These are phyloP conservation scores for Crocodylus rhombifer DNA, from an alignment of 2,797 vertebrate species.

Conservation along the genomic window DNA sequence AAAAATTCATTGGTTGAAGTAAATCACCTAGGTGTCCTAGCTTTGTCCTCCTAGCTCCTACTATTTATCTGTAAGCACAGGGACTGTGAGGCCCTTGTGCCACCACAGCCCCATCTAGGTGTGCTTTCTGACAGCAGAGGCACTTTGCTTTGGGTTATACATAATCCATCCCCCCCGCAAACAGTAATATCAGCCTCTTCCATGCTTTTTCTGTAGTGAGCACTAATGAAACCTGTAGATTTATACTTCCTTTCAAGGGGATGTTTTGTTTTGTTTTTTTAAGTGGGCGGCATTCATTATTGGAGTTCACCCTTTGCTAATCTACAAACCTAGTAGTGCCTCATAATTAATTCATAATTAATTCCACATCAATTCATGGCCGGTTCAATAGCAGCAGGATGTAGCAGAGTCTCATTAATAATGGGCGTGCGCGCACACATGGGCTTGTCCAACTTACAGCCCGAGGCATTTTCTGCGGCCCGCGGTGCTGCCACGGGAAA, in stretches of 20 bases:
- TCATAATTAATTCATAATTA: not conserved
- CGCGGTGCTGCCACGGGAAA: too few relatives aligned
- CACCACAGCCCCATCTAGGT: not conserved
- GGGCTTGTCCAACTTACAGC: not conserved
- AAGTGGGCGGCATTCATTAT: not conserved
- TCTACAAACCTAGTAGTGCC: slow-evolving; percentile 2
- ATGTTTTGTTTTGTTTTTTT: not conserved
- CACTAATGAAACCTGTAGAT: not conserved
- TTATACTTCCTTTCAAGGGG: not conserved
- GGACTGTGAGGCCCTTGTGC: not conserved
- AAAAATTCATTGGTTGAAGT: not conserved
- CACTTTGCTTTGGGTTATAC: not conserved
- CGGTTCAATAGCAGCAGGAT: not conserved
- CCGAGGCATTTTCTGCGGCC: too few relatives aligned
- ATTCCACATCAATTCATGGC: not conserved
- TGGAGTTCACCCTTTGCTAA: not conserved
- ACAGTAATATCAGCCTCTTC: not conserved
- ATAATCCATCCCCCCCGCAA: not conserved
- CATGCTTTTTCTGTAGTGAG: not conserved
- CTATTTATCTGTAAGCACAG: not conserved
- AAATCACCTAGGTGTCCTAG: not conserved
- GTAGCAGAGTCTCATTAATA: not conserved
- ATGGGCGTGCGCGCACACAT: not conserved
- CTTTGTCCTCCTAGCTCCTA: not conserved
- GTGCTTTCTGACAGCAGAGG: not conserved